These are phyloP conservation scores for Meloidogyne hapla DNA, from an alignment of 1,140 invertebrate genomes.

Conservation along the genomic window DNA sequence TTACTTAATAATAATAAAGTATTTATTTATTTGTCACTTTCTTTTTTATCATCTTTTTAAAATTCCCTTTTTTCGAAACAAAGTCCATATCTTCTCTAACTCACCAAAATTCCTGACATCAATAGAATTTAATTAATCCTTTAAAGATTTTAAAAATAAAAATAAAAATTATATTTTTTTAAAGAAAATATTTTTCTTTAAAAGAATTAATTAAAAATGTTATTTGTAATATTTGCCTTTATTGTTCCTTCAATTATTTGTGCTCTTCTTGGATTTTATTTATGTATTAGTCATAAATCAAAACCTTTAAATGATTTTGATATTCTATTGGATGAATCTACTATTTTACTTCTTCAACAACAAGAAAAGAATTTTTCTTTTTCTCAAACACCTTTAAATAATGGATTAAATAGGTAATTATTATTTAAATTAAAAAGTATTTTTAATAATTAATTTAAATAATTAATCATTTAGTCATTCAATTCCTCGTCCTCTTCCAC, in stretches of 20 bases:
- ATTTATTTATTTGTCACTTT: too few relatives aligned
- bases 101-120: too few relatives aligned
- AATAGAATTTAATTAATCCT: too few relatives aligned
- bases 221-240: conserved; percentile 18
- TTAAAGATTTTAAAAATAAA: too few relatives aligned
- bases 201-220: conserved; percentile 12
- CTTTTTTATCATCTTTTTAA: too few relatives aligned
- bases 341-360: background rate
- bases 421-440: too few relatives aligned
- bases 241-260: conserved; percentile 28
- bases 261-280: conserved; percentile 25
- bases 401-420: background rate
- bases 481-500: background rate
- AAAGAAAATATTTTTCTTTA: too few relatives aligned
- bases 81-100: too few relatives aligned
- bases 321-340: background rate
- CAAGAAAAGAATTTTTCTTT: background rate
- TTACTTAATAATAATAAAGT: too few relatives aligned
- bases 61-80: too few relatives aligned
- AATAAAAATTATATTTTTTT: too few relatives aligned
- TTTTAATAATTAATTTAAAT: background rate
- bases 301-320: background rate
- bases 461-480: background rate
- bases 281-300: conserved; percentile 15
- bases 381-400: background rate